Percentiles rank a stretch among this genome's conserved stretches.
Evolutionary conservation across 2,113 vertebrate genomes (phyloP).

Genomic region (Stictonetta naevosa): DNA sequence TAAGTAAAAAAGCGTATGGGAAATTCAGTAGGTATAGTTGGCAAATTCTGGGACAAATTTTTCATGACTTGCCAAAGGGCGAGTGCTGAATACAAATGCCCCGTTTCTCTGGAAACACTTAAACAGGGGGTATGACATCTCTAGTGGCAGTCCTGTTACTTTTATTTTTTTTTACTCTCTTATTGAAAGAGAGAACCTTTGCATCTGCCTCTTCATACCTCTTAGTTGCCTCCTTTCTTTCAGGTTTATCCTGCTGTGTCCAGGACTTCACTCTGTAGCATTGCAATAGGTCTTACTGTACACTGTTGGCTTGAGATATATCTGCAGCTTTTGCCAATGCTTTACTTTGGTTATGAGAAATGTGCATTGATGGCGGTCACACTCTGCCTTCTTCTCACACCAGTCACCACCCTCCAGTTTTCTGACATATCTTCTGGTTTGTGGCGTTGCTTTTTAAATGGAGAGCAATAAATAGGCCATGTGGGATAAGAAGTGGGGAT

Average conservation of each 20-base stretch:
- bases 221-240: background rate
- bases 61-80: background rate
- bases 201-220: background rate
- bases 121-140: background rate
- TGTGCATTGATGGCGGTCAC: accelerated
- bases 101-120: background rate
- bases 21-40: background rate
- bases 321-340: background rate
- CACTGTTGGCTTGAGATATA: background rate
- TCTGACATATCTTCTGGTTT: background rate
- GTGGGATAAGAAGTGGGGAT: background rate
- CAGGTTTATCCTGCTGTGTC: background rate
- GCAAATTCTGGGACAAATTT: background rate
- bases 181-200: background rate
- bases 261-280: background rate
- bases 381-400: background rate
- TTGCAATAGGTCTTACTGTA: background rate
- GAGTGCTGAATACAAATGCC: background rate
- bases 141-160: background rate
- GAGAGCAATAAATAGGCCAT: slow-evolving; percentile 44
- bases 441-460: slow-evolving; percentile 17
- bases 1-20: background rate
- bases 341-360: background rate
- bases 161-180: background rate
- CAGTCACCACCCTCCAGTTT: accelerated